Conservation (phyloP, 2,113 vertebrate species). For the Orcinus orca region DNA sequence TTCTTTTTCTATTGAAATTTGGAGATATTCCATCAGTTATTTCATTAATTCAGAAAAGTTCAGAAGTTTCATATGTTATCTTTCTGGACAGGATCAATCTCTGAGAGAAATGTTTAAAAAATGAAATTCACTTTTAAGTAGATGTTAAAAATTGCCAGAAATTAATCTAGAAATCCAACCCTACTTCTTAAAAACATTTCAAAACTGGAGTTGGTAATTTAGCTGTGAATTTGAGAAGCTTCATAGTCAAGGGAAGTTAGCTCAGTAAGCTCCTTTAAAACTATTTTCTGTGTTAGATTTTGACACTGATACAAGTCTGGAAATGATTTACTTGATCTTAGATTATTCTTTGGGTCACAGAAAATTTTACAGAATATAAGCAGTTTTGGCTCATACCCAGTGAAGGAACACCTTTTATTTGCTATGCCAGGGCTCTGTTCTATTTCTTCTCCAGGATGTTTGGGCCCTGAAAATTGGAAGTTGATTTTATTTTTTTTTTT, state of each 20-base stretch:
- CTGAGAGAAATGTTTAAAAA: neutral
- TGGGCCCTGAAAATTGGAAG: neutral
- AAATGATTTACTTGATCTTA: neutral
- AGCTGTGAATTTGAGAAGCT: neutral
- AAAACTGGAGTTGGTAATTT: neutral
- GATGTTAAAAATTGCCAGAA: neutral
- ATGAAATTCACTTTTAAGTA: neutral
- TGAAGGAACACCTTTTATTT: neutral
- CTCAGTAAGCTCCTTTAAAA: neutral
- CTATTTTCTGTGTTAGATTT: neutral
- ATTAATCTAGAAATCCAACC: neutral
- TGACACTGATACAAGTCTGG: neutral
- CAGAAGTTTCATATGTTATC: neutral
- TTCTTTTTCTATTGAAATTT: conserved; percentile 25
- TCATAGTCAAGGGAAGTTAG: neutral
- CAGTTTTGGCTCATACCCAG: neutral
- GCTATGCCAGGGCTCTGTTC: neutral
- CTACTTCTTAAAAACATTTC: neutral
- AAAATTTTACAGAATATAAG: neutral
- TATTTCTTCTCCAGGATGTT: neutral
- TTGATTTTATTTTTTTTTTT: neutral
- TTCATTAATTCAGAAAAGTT: conserved; percentile 4
- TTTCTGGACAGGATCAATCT: neutral
- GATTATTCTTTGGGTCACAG: neutral
- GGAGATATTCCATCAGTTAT: neutral